Percentiles rank a stretch among this genome's conserved stretches.
Conservation (phyloP, 2,113 vertebrate genomes). For the Piaya cayana region DNA sequence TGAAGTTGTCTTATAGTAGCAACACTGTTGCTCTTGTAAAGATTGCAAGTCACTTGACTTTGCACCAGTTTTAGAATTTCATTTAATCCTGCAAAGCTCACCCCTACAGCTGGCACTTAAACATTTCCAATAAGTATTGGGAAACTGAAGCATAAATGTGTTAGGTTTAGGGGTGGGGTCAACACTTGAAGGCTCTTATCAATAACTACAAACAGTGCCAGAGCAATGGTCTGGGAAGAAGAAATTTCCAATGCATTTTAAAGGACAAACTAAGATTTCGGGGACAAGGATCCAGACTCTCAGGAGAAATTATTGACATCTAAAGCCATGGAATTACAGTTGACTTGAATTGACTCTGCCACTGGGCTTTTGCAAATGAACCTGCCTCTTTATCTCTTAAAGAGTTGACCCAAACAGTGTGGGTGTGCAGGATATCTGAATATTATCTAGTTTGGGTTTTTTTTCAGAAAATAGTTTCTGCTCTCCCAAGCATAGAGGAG, state of each 20-base stretch:
- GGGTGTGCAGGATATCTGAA: not conserved
- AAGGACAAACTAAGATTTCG: not conserved
- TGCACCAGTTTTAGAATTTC: not conserved
- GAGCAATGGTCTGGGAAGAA: not conserved
- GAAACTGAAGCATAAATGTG: not conserved
- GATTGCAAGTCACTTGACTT: not conserved
- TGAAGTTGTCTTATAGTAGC: not conserved
- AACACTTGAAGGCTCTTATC: not conserved
- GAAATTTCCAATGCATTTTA: not conserved
- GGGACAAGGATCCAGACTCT: not conserved
- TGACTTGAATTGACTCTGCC: not conserved
- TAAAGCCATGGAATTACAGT: not conserved
- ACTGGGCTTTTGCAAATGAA: not conserved
- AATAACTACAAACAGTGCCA: not conserved
- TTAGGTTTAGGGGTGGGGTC: no score
- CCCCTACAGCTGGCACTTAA: not conserved
- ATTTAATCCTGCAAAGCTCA: not conserved
- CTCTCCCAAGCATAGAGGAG: not conserved
- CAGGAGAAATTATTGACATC: not conserved
- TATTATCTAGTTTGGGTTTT: not conserved
- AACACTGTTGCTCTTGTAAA: not conserved
- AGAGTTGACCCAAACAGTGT: not conserved
- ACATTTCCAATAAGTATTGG: not conserved
- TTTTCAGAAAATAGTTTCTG: not conserved
- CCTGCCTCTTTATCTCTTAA: not conserved